Percentiles rank a stretch among this genome's conserved stretches.
Conservation (phyloP, 2,888 invertebrate species). For the Drosophila leonis region DNA sequence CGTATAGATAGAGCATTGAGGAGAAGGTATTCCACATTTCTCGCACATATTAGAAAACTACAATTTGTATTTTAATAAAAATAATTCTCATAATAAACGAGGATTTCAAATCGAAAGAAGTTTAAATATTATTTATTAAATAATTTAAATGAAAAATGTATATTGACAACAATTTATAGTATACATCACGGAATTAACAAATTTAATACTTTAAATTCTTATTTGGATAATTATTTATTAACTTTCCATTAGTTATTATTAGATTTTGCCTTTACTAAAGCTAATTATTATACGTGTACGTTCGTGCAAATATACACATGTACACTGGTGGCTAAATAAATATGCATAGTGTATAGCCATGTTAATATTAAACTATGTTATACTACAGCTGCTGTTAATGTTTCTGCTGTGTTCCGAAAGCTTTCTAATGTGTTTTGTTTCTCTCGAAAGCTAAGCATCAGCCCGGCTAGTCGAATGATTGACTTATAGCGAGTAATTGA, state of each 20-base stretch:
- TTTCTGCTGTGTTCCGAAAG: constrained; percentile 24
- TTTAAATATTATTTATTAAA: not conserved
- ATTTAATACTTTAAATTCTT: no score
- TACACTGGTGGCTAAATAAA: constrained; percentile 21
- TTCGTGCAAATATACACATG: not conserved
- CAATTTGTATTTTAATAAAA: not conserved
- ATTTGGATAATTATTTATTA: not conserved
- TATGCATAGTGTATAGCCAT: not conserved
- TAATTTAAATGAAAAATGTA: not conserved
- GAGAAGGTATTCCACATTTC: not conserved
- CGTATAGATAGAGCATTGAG: not conserved
- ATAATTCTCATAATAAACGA: not conserved
- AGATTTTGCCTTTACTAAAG: not conserved
- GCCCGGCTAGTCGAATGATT: constrained; percentile 15
- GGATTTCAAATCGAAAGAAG: not conserved
- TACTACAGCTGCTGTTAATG: constrained; percentile 29
- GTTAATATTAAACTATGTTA: constrained; percentile 15
- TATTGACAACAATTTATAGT: not conserved
- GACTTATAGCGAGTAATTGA: constrained; percentile 62
- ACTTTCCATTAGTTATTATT: not conserved
- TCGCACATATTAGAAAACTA: not conserved
- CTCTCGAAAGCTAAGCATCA: constrained; percentile 34
- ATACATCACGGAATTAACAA: not conserved
- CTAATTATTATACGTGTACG: not conserved
- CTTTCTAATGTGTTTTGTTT: constrained; percentile 36